phyloP scores from a whole-genome alignment of 2,888 invertebrate genomes.

The Sipha maydis region DNA sequence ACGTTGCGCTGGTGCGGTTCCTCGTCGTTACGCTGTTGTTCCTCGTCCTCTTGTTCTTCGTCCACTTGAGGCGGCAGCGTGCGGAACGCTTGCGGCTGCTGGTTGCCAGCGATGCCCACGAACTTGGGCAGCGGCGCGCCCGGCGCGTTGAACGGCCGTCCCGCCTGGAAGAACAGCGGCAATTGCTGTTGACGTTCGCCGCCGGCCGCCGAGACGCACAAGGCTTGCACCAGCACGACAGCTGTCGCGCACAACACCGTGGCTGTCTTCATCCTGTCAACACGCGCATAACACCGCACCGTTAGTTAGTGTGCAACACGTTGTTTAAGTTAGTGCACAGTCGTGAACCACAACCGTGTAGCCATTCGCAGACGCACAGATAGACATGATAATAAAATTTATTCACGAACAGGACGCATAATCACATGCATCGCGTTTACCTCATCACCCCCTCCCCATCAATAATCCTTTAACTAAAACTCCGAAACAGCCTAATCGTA shows the following conservation, averaged over 20 bases:
- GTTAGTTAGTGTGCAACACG: no score
- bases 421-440: no score
- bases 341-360: no score
- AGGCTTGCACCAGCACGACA: slow-evolving; percentile 33
- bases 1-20: slow-evolving; percentile 64
- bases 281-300: background rate
- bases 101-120: slow-evolving; percentile 58
- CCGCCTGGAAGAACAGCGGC: slow-evolving; percentile 64
- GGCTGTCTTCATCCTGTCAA: slow-evolving; percentile 52
- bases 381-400: no score
- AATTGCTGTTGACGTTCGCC: slow-evolving; percentile 64
- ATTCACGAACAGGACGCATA: no score
- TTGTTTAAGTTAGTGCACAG: no score
- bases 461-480: no score
- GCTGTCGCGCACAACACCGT: slow-evolving; percentile 55
- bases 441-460: no score
- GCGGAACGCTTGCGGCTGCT: slow-evolving; percentile 66
- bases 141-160: slow-evolving; percentile 62
- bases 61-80: slow-evolving; percentile 64
- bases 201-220: slow-evolving; percentile 57
- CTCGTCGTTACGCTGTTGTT: slow-evolving; percentile 55
- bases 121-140: slow-evolving; percentile 63
- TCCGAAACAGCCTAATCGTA: no score
- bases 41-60: slow-evolving; percentile 65
- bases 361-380: no score